These are phyloP conservation scores for Eidolon helvum DNA, from an alignment of 2,113 vertebrate species.

Conservation along the genomic window DNA sequence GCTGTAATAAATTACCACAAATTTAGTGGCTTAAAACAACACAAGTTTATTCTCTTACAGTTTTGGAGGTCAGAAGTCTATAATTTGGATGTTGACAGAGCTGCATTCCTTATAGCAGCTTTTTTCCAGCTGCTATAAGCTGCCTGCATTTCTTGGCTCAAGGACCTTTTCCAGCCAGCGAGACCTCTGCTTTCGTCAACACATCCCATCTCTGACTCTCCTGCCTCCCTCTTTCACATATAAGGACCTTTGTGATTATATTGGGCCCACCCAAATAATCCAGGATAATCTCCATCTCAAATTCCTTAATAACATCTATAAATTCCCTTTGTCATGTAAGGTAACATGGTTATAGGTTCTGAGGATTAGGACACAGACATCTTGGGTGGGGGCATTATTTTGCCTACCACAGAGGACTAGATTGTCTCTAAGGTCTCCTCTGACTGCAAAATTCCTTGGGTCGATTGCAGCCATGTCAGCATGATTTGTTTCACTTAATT, in stretches of 20 bases:
- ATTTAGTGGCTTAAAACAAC: background rate
- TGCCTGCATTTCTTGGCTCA: background rate
- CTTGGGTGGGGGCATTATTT: background rate
- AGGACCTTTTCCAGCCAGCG: background rate
- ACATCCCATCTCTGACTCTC: background rate
- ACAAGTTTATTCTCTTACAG: background rate
- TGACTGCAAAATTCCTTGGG: slow-evolving; percentile 42
- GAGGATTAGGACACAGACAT: background rate
- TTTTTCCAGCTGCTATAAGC: background rate
- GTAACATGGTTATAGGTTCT: background rate
- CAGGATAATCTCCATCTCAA: background rate
- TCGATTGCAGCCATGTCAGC: slow-evolving; percentile 34
- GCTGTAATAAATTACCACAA: background rate
- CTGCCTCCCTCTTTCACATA: background rate
- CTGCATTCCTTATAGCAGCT: background rate
- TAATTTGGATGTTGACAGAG: background rate
- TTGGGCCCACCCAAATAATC: background rate
- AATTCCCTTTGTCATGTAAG: background rate
- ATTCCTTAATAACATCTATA: background rate
- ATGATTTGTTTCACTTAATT: slow-evolving; percentile 58
- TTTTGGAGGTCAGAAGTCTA: background rate
- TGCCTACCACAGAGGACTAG: slow-evolving; percentile 9
- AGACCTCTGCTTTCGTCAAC: background rate
- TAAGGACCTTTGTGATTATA: background rate
- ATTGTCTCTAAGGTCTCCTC: slow-evolving; percentile 43